Percentiles rank a stretch among this genome's conserved stretches.
phyloP scores from a whole-genome alignment of 23 tunicate genomes.

The Oikopleura dioica region DNA sequence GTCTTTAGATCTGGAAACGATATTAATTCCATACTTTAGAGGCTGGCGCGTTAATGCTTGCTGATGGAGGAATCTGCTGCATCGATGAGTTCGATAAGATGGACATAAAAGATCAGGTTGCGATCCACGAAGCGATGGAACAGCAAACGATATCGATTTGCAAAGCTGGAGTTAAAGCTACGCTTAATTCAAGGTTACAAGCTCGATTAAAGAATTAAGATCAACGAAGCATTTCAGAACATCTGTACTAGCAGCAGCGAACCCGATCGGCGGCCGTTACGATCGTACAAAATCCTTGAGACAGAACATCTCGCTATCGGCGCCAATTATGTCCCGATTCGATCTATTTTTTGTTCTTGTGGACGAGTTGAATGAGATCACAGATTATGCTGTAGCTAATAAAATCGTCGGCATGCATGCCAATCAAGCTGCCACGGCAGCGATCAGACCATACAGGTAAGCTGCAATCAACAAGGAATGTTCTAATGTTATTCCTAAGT shows the following conservation, averaged over 20 bases:
- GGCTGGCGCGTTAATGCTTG: constrained; percentile 77
- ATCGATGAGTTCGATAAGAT: constrained; percentile 99
- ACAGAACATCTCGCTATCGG: constrained; percentile 77
- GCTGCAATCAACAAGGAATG: no score
- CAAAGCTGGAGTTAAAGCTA: constrained; percentile 98
- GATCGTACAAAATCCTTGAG: constrained; percentile 75
- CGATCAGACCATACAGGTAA: constrained; percentile 31
- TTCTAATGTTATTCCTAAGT: no score
- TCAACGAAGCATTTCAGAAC: no score
- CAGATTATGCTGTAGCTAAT: constrained; percentile 89
- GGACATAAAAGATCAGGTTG: constrained; percentile 81
- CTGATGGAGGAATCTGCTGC: constrained; percentile 94
- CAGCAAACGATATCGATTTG: constrained; percentile 93
- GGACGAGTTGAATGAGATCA: constrained; percentile 90
- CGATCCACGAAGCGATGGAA: constrained; percentile 99
- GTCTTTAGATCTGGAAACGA: no score
- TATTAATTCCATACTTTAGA: not conserved
- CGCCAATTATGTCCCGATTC: constrained; percentile 96
- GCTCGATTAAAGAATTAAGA: no score
- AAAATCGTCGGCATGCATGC: constrained; percentile 75
- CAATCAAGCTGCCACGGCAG: constrained; percentile 24
- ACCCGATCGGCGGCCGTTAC: constrained; percentile 94
- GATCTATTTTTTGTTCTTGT: constrained; percentile 86
- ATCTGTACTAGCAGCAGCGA: constrained; percentile 91
- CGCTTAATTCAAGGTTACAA: constrained; percentile 75